Base-by-base conservation (phyloP, 2,797 vertebrate species). In the Tiaroga cobitis region DNA sequence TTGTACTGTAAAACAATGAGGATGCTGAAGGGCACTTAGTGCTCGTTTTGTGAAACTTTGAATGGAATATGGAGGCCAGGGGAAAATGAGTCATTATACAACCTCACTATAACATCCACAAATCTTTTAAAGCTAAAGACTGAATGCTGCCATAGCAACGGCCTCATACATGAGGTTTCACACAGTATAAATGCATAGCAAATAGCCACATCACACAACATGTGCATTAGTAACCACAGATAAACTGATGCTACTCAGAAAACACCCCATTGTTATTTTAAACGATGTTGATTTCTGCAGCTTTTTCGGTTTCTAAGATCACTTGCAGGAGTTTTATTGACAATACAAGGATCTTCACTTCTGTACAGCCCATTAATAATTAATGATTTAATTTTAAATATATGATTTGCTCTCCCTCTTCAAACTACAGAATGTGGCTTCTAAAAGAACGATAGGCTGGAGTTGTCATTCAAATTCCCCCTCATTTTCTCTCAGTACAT, bases 371-470 rank as follows among this genome's bases (percentile, higher is more conserved):
- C 85, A 93, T 94, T 92, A 93, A 81, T 70, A 92, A 93, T 94
- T 93, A 91, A 94, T 93, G 90, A 93, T 89, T 85, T 88, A 85
- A 91, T 92, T 91, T 94, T 92, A 87, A 92, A 86, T 87, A 84
- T 86, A 88, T 90, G 81, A 87, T 87, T 83, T 39, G 19, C 70
- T 76, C 70, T 81, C 51, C 39, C 32, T 85, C 16, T 90, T 73
- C 87, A 84, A 72, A 82, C 74, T 63, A 86, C 86, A 82, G 88
- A 63, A 73, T 80, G 75, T 89, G 87, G 83, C 82, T 86, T 87
- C 87, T 86, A 87, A 85, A 90, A 91, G 76, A 87, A 85, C 63
- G 86, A 89, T 76, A 83, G 80, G 85, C 89, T 90, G 89, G 63
- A 90, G 91, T 89, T 90, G 89, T 91, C 85, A 91, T 89, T 91